A percentile compares a stretch with the other conserved stretches of the same genome.
phyloP scores from a whole-genome alignment of 1,140 invertebrate genomes.

The Sesamia nonagrioides region DNA sequence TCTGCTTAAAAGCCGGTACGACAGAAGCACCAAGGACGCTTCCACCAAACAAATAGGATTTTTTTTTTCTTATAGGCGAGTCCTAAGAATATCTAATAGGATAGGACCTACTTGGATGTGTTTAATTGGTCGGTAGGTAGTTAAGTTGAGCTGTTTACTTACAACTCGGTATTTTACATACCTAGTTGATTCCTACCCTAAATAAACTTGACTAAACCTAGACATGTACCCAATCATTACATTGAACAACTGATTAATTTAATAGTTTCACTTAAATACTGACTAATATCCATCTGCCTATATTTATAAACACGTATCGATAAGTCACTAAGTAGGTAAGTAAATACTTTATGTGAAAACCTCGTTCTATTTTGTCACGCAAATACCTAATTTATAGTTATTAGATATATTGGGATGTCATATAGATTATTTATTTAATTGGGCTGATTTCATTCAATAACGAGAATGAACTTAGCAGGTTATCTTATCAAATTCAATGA shows the following conservation, averaged over 20 bases:
- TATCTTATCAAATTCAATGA: not conserved
- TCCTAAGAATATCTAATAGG: not conserved
- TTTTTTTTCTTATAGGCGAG: not conserved
- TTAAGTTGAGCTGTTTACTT: not conserved
- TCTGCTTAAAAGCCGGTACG: not conserved
- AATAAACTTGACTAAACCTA: not conserved
- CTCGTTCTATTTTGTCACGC: not conserved
- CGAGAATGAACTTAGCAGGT: constrained; percentile 1
- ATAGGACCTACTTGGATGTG: not conserved
- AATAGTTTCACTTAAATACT: not conserved
- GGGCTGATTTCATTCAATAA: constrained; percentile 23
- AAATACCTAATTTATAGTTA: not conserved
- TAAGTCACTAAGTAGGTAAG: not conserved
- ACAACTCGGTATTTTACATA: not conserved
- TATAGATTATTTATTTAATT: constrained; percentile 16
- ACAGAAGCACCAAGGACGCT: not conserved
- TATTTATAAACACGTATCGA: not conserved
- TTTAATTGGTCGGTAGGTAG: constrained; percentile 6
- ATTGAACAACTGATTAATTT: not conserved
- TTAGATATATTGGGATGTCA: not conserved
- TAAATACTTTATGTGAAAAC: not conserved
- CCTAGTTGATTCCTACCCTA: not conserved
- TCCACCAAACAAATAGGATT: not conserved
- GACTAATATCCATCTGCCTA: not conserved
- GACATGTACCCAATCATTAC: not conserved